Percentiles rank a stretch among this genome's conserved stretches.
Conservation (phyloP, 2,797 vertebrate genomes). For the Epinephelus awoara region DNA sequence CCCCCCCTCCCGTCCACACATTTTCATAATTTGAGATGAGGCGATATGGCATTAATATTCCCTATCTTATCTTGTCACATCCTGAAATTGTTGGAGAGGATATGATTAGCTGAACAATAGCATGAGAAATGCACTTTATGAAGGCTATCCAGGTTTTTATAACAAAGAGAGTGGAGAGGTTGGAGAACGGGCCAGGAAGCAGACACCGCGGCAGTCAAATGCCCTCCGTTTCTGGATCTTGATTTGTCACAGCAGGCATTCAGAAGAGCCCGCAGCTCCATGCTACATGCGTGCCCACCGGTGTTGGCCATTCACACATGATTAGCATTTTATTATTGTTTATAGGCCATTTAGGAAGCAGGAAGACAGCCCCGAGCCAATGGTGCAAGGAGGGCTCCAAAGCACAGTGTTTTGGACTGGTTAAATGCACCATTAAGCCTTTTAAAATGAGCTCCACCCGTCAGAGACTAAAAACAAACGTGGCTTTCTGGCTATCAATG, state of each 20-base stretch:
- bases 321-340: slow-evolving; percentile 86
- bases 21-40: slow-evolving; percentile 86
- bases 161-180: slow-evolving; percentile 80
- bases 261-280: slow-evolving; percentile 67
- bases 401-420: slow-evolving; percentile 80
- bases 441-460: slow-evolving; percentile 85
- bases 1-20: slow-evolving; percentile 56
- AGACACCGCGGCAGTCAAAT: slow-evolving; percentile 74
- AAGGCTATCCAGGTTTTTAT: slow-evolving; percentile 83
- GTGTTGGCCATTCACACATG: slow-evolving; percentile 72
- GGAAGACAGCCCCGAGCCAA: slow-evolving; percentile 73
- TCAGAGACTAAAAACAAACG: slow-evolving; percentile 86
- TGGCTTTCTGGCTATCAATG: slow-evolving; percentile 86
- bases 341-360: slow-evolving; percentile 76
- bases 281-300: slow-evolving; percentile 67
- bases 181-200: slow-evolving; percentile 68
- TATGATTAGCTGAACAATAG: slow-evolving; percentile 88
- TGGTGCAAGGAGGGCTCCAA: slow-evolving; percentile 72
- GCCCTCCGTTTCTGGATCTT: slow-evolving; percentile 75
- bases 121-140: slow-evolving; percentile 86
- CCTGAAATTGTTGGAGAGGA: slow-evolving; percentile 89
- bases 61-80: slow-evolving; percentile 88
- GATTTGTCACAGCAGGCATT: slow-evolving; percentile 76
- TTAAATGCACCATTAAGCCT: slow-evolving; percentile 88
- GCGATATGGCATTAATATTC: slow-evolving; percentile 87